phyloP scores from a whole-genome alignment of 2,797 vertebrate genomes.

The Phoebastria nigripes region DNA sequence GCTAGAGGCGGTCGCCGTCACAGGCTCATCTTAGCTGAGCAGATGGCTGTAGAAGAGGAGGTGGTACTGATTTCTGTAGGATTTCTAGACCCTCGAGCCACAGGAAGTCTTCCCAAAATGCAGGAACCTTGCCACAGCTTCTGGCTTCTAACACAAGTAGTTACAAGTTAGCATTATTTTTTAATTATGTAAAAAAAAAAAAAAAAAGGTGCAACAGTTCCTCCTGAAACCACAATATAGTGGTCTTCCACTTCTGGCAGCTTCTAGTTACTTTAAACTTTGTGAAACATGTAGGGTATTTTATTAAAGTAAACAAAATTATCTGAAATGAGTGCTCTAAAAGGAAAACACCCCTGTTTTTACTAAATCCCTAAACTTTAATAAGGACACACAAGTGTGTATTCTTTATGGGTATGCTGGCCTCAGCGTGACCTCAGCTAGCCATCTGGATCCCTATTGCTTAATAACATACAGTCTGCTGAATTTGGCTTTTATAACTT shows the following conservation, averaged over 20 bases:
- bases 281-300: background rate
- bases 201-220: background rate
- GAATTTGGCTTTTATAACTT: background rate
- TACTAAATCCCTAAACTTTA: background rate
- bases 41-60: background rate
- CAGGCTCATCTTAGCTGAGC: background rate
- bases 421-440: background rate
- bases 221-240: background rate
- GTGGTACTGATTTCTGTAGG: background rate
- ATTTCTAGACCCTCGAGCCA: background rate
- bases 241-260: background rate
- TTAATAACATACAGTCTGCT: background rate
- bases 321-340: background rate
- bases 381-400: background rate
- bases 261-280: background rate
- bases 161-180: background rate
- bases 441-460: background rate
- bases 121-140: background rate
- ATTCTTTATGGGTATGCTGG: background rate
- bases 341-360: background rate
- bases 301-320: background rate
- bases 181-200: background rate
- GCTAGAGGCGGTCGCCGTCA: background rate
- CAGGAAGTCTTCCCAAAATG: background rate
- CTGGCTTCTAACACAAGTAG: background rate